These are phyloP conservation scores for Monodelphis domestica DNA, from an alignment of 2,797 vertebrate genomes.

Conservation along the genomic window DNA sequence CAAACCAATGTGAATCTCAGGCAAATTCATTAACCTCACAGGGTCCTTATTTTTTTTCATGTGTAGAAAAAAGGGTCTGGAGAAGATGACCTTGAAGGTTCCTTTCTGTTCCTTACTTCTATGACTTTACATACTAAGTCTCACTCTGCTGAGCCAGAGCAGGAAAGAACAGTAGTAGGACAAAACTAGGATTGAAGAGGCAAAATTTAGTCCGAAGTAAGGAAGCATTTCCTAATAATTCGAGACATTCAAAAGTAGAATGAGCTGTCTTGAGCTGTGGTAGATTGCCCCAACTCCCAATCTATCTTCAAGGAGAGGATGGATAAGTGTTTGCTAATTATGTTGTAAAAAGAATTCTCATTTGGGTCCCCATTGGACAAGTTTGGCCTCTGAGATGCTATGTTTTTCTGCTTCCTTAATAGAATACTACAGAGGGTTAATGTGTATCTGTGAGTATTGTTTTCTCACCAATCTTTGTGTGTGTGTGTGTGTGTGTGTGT, in stretches of 20 bases:
- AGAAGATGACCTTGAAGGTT: background rate
- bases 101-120: background rate
- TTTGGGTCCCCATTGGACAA: background rate
- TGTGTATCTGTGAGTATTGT: background rate
- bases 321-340: background rate
- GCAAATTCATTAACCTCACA: background rate
- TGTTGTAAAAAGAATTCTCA: background rate
- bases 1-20: background rate
- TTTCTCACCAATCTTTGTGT: constrained; percentile 30
- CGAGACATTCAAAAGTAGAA: background rate
- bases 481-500: background rate
- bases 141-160: background rate
- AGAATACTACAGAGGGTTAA: background rate
- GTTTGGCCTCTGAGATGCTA: background rate
- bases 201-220: background rate
- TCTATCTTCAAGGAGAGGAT: background rate
- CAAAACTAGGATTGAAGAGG: background rate
- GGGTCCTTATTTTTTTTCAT: background rate
- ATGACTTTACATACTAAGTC: background rate
- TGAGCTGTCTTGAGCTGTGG: background rate
- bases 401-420: background rate
- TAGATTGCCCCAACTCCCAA: background rate
- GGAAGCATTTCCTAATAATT: background rate
- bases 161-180: background rate
- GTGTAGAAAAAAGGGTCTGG: background rate